phyloP scores from a whole-genome alignment of 2,797 vertebrate genomes.

The Brachyalestes nurse region DNA sequence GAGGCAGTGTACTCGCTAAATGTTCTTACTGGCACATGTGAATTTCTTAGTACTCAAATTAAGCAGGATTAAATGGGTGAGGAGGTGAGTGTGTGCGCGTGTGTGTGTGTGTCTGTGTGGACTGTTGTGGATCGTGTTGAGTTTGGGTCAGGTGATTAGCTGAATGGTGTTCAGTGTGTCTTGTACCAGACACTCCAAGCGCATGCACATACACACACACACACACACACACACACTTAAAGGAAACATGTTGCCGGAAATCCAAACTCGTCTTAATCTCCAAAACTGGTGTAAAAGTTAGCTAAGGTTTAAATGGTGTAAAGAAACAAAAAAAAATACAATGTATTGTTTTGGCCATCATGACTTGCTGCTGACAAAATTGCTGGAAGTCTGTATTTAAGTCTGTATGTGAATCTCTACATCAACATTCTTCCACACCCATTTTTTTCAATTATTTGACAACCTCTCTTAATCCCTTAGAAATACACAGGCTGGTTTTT shows the following conservation, averaged over 20 bases:
- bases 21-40: constrained; percentile 91
- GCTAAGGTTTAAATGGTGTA: not conserved
- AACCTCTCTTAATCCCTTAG: too few relatives aligned
- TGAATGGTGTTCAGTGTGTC: constrained; percentile 72
- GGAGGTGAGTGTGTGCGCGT: constrained; percentile 43
- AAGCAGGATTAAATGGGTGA: constrained; percentile 89
- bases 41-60: constrained; percentile 93
- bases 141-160: constrained; percentile 87
- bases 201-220: constrained; percentile 3
- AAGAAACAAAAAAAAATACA: not conserved
- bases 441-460: too few relatives aligned
- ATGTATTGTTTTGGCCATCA: too few relatives aligned
- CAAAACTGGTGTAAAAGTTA: too few relatives aligned
- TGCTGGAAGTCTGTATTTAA: too few relatives aligned
- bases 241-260: too few relatives aligned
- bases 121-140: constrained; percentile 52
- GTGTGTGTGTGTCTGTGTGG: constrained; percentile 44
- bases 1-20: constrained; percentile 86
- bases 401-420: too few relatives aligned
- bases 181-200: constrained; percentile 29
- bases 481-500: too few relatives aligned
- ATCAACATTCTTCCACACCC: not conserved
- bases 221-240: too few relatives aligned
- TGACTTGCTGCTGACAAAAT: too few relatives aligned
- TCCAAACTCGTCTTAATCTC: too few relatives aligned